Evolutionary conservation across 1,140 invertebrate genomes (phyloP).

Genomic region (Drosophila bocqueti): DNA sequence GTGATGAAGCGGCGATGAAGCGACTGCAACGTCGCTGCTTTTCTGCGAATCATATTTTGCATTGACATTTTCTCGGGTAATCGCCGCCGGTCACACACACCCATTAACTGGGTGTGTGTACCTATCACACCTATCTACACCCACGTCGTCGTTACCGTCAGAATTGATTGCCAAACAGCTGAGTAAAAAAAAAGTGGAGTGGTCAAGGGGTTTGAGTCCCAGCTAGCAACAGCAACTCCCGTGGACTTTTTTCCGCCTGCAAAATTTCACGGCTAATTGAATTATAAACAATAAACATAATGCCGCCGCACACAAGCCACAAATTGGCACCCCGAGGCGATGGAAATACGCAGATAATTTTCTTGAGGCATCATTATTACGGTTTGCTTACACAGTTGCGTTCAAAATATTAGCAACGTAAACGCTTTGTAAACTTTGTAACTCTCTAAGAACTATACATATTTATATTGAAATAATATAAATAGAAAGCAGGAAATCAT

Average conservation of each 20-base stretch:
- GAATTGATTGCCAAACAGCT: conserved; percentile 57
- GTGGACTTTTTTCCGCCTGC: conserved; percentile 35
- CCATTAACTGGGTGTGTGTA: background rate
- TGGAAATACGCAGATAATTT: conserved; percentile 55
- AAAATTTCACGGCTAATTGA: conserved; percentile 75
- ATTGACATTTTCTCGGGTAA: conserved; percentile 76
- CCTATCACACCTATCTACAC: conserved; percentile 55
- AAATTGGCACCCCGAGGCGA: conserved; percentile 67
- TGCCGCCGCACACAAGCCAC: conserved; percentile 36
- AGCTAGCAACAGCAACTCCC: conserved; percentile 7
- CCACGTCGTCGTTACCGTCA: conserved; percentile 26
- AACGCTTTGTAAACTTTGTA: background rate
- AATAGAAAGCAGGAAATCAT: background rate
- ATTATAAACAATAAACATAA: conserved; percentile 81
- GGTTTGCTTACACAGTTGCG: conserved; percentile 19
- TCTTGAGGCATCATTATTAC: conserved; percentile 43
- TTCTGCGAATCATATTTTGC: conserved; percentile 71
- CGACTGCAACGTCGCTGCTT: conserved; percentile 34
- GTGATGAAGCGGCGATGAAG: conserved; percentile 20
- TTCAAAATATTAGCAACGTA: conserved; percentile 10
- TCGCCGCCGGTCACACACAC: conserved; percentile 45
- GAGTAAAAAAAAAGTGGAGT: conserved; percentile 10
- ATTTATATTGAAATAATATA: background rate
- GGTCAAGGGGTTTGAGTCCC: conserved; percentile 13
- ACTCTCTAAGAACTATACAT: no score